Evolutionary conservation across 2,113 vertebrate genomes (phyloP).

Genomic region (Neomonachus schauinslandi): DNA sequence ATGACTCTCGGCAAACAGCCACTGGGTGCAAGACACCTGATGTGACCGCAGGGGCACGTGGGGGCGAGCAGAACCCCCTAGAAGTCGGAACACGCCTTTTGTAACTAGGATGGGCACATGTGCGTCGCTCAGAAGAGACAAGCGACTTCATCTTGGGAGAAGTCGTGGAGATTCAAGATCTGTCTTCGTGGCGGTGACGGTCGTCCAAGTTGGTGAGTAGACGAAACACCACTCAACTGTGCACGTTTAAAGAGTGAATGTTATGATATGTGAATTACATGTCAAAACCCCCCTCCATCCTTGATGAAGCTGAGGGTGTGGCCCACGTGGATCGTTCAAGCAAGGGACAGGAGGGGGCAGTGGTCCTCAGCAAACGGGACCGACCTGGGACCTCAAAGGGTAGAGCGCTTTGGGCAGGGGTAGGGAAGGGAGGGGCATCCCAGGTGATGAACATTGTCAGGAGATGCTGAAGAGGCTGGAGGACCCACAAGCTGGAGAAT

Average conservation of each 20-base stretch:
- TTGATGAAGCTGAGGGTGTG: neutral
- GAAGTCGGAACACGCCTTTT: neutral
- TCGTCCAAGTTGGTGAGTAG: neutral
- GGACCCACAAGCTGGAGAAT: neutral
- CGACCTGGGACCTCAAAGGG: neutral
- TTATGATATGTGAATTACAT: neutral
- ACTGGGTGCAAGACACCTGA: neutral
- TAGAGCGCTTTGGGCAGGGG: neutral
- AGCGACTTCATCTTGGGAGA: neutral
- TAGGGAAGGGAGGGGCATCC: neutral
- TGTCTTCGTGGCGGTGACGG: neutral
- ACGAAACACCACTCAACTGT: neutral
- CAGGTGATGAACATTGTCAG: neutral
- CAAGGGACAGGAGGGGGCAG: neutral
- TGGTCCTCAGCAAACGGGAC: neutral
- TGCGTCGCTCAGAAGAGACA: neutral
- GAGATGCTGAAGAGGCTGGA: neutral
- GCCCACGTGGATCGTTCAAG: neutral
- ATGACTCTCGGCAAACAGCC: neutral
- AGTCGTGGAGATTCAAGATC: neutral
- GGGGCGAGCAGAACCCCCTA: neutral
- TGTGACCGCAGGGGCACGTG: neutral
- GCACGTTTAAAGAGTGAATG: neutral
- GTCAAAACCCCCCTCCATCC: neutral
- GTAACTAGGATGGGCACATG: neutral